phyloP scores from a whole-genome alignment of 2,797 vertebrate genomes.

The Pristis pectinata region DNA sequence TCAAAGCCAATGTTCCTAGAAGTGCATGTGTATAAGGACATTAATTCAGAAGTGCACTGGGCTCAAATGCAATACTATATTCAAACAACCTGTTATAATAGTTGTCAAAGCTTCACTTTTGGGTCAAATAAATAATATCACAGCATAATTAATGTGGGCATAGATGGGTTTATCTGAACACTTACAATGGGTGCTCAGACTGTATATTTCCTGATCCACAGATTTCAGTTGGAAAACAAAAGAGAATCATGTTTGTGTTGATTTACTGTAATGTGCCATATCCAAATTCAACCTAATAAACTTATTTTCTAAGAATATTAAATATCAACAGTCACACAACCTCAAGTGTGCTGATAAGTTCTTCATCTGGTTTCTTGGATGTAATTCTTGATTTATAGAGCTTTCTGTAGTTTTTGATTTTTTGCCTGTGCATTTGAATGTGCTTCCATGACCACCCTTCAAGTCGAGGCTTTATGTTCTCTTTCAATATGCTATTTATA shows the following conservation, averaged over 20 bases:
- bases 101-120: neutral
- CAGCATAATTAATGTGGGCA: neutral
- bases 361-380: conserved; percentile 72
- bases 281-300: neutral
- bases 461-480: conserved; percentile 77
- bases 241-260: neutral
- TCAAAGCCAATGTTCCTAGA: neutral
- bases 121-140: neutral
- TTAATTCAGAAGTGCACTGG: neutral
- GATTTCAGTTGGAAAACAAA: neutral
- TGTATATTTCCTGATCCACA: neutral
- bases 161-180: neutral
- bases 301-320: neutral
- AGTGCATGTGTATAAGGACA: neutral
- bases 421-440: conserved; percentile 69
- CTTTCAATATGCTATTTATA: conserved; percentile 75
- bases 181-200: neutral
- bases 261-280: neutral
- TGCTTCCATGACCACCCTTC: conserved; percentile 94
- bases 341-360: conserved; percentile 67
- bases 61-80: neutral
- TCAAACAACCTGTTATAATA: neutral
- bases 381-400: conserved; percentile 87
- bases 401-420: conserved; percentile 74
- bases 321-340: conserved; percentile 50